Evolutionary conservation across 2,888 invertebrate species (phyloP).

Genomic region (Brenthis ino): DNA sequence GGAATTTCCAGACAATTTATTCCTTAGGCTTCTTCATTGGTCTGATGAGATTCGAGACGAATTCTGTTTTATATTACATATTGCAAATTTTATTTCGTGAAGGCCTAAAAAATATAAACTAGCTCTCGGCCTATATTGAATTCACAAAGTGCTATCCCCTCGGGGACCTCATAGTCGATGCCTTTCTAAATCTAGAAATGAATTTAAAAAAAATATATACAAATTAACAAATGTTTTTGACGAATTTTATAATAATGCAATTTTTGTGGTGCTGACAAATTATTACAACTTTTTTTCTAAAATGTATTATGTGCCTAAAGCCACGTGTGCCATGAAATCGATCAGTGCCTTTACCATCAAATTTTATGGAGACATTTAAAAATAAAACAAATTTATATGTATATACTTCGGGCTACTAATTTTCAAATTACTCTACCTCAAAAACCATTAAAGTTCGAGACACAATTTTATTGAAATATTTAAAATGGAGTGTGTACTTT

Average conservation of each 20-base stretch:
- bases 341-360: slow-evolving; percentile 17
- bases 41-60: no score
- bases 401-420: neutral
- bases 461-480: no score
- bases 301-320: slow-evolving; percentile 19
- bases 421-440: neutral
- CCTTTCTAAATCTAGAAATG: slow-evolving; percentile 31
- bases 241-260: slow-evolving; percentile 1
- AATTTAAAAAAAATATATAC: neutral
- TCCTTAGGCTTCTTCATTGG: no score
- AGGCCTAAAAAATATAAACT: neutral
- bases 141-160: slow-evolving; percentile 65
- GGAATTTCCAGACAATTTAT: no score
- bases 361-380: neutral
- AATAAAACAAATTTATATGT: neutral
- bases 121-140: slow-evolving; percentile 34
- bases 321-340: slow-evolving; percentile 10
- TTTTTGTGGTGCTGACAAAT: slow-evolving; percentile 24
- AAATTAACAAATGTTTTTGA: neutral
- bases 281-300: slow-evolving; percentile 5
- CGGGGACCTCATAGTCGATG: slow-evolving; percentile 52
- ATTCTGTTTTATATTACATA: neutral
- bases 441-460: neutral
- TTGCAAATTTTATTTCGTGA: neutral
- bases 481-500: no score